phyloP scores from a whole-genome alignment of 2,888 invertebrate species.

The Caenorhabditis macrosperma region DNA sequence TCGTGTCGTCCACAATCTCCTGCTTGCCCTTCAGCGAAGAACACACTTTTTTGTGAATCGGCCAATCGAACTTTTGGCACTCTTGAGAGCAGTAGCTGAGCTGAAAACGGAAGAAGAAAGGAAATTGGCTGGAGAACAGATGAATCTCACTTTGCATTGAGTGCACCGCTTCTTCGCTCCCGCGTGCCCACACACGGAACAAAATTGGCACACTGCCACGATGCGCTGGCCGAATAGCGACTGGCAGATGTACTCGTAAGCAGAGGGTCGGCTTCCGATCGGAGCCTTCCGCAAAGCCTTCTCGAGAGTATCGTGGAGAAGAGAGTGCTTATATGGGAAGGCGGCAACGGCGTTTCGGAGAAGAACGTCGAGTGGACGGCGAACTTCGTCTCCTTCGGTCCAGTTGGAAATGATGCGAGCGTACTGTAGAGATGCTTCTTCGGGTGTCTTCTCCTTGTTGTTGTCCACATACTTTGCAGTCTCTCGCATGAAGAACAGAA shows the following conservation, averaged over 20 bases:
- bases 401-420: slow-evolving; percentile 60
- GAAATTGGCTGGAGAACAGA: not conserved
- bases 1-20: slow-evolving; percentile 2
- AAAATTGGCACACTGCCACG: slow-evolving; percentile 83
- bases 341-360: slow-evolving; percentile 90
- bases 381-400: slow-evolving; percentile 81
- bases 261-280: slow-evolving; percentile 70
- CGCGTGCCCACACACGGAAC: slow-evolving; percentile 91
- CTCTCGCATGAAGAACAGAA: slow-evolving; percentile 75
- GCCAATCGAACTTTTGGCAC: slow-evolving; percentile 90
- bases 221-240: slow-evolving; percentile 77
- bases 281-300: slow-evolving; percentile 67
- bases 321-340: slow-evolving; percentile 92
- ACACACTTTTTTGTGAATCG: slow-evolving; percentile 81
- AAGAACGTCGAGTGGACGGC: slow-evolving; percentile 84
- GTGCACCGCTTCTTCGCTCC: slow-evolving; percentile 94
- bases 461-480: slow-evolving; percentile 72
- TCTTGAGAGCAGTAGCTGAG: slow-evolving; percentile 94
- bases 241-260: slow-evolving; percentile 75
- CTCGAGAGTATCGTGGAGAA: slow-evolving; percentile 88
- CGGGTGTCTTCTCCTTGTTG: slow-evolving; percentile 43
- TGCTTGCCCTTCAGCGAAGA: slow-evolving; percentile 45
- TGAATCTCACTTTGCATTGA: slow-evolving; percentile 89
- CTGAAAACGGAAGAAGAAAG: slow-evolving; percentile 52
- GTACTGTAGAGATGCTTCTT: slow-evolving; percentile 55